Evolutionary conservation across 2,888 invertebrate genomes (phyloP).

Genomic region (Fragum sueziense): DNA sequence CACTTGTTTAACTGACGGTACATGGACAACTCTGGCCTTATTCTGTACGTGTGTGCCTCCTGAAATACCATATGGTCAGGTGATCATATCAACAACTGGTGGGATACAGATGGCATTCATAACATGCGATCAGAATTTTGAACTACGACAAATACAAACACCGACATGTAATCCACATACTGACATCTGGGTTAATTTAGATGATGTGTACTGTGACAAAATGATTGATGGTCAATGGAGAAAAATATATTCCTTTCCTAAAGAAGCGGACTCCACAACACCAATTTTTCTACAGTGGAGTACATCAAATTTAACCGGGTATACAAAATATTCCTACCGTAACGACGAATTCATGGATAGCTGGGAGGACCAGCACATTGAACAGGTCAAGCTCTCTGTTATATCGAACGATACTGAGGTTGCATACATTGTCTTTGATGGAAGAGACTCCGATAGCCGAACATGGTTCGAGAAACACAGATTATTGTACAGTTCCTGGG

Average conservation of each 20-base stretch:
- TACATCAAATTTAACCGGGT: background rate
- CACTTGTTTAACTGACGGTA: background rate
- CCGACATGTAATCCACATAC: background rate
- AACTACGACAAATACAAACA: background rate
- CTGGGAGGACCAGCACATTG: background rate
- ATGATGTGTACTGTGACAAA: background rate
- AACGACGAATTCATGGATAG: background rate
- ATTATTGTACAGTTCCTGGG: background rate
- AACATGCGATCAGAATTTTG: background rate
- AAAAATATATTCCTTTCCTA: background rate
- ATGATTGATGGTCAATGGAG: constrained; percentile 2
- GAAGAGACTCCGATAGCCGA: background rate
- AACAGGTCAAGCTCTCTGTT: background rate
- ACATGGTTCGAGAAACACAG: background rate
- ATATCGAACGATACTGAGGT: background rate
- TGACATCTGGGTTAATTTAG: background rate
- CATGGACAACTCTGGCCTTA: background rate
- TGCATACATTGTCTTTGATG: background rate
- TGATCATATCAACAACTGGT: background rate
- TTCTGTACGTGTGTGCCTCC: background rate
- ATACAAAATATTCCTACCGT: background rate
- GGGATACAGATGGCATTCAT: background rate
- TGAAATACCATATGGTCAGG: background rate
- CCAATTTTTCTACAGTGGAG: background rate
- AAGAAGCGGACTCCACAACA: too few species aligned